Evolutionary conservation across 2,113 vertebrate species (phyloP).

Genomic region (Brachypodius melanocephalos): DNA sequence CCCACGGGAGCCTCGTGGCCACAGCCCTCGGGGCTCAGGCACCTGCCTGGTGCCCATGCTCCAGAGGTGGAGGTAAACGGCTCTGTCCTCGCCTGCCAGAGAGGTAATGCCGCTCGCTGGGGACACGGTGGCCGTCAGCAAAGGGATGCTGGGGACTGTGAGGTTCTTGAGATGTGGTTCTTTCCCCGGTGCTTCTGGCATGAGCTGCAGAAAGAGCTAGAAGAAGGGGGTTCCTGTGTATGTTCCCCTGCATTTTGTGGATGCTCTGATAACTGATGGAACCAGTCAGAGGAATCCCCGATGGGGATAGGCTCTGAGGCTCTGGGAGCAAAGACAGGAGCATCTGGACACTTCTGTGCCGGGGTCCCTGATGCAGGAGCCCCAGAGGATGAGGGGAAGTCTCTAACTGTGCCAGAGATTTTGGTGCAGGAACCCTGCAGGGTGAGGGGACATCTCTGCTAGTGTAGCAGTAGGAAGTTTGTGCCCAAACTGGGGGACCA

Average conservation of each 20-base stretch:
- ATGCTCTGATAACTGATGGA: neutral
- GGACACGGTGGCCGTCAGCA: neutral
- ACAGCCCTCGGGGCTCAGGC: neutral
- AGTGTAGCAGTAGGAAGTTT: neutral
- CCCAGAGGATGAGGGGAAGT: neutral
- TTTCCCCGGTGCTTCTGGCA: rapidly evolving
- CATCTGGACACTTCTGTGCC: neutral
- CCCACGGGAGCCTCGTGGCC: neutral
- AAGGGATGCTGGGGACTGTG: neutral
- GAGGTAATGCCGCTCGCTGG: constrained; percentile 4
- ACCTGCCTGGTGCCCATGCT: rapidly evolving
- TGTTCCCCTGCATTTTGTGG: neutral
- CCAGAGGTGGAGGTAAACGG: neutral
- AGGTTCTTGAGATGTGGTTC: neutral
- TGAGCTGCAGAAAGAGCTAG: neutral
- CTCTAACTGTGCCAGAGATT: neutral
- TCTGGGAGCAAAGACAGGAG: neutral
- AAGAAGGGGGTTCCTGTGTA: rapidly evolving
- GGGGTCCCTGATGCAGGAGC: neutral
- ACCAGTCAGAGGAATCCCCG: neutral
- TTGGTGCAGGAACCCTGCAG: neutral
- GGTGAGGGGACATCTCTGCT: neutral
- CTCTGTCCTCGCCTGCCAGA: neutral
- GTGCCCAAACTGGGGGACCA: neutral
- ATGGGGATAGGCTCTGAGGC: neutral